phyloP scores from a whole-genome alignment of 30 jellyfish, hydroid and myxozoan species.

The Aurelia aurita region DNA sequence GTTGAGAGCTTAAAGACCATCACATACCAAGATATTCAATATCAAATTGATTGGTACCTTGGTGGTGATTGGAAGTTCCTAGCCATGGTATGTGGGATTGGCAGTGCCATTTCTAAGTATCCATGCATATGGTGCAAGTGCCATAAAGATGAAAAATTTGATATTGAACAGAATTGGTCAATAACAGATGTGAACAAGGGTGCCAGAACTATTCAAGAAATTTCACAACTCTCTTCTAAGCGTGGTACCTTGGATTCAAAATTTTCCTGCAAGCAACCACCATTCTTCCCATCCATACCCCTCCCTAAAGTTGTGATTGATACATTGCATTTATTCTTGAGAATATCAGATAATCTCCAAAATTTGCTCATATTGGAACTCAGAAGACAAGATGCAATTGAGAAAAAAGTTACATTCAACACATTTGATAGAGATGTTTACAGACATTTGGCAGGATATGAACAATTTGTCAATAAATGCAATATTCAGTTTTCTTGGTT shows the following conservation, averaged over 20 bases:
- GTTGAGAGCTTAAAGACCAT: background rate
- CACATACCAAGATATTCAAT: background rate
- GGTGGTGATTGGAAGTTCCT: slow-evolving; percentile 63
- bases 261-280: slow-evolving; percentile 14
- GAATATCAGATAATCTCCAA: slow-evolving; percentile 17
- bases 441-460: slow-evolving; percentile 18
- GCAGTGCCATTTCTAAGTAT: slow-evolving; percentile 15
- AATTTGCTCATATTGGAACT: slow-evolving; percentile 24
- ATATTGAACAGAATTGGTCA: slow-evolving; percentile 24
- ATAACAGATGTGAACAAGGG: background rate
- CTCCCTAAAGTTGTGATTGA: slow-evolving; percentile 29
- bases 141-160: background rate
- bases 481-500: slow-evolving; percentile 6
- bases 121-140: slow-evolving; percentile 61
- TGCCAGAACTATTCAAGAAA: slow-evolving; percentile 23
- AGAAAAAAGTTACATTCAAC: background rate
- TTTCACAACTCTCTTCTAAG: background rate
- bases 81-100: slow-evolving; percentile 38
- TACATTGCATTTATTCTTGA: slow-evolving; percentile 23
- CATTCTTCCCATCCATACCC: slow-evolving; percentile 33
- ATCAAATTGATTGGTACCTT: slow-evolving; percentile 20
- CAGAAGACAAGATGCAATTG: background rate
- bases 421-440: background rate
- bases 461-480: slow-evolving; percentile 12
- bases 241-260: background rate